These are phyloP conservation scores for Lucilia sericata DNA, from an alignment of 1,140 invertebrate species.

Conservation along the genomic window DNA sequence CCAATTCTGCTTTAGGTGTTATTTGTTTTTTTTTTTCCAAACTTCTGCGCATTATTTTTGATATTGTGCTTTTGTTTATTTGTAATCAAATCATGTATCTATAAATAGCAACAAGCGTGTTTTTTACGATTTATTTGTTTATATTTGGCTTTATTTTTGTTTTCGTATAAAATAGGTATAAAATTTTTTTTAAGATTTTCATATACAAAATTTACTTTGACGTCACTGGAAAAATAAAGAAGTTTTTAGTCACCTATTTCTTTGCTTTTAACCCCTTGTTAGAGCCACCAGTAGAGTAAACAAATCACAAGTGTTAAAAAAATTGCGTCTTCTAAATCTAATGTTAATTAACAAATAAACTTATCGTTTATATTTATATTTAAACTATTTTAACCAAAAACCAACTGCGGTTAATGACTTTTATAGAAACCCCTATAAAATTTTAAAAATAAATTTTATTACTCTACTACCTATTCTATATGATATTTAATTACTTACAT, in stretches of 20 bases:
- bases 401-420: not conserved
- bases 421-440: not conserved
- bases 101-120: slow-evolving; percentile 15
- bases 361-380: not conserved
- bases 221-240: slow-evolving; percentile 13
- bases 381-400: not conserved
- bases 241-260: not conserved
- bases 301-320: not conserved
- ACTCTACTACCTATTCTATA: no score
- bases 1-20: not conserved
- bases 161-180: not conserved
- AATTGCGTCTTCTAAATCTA: slow-evolving; percentile 9
- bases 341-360: not conserved
- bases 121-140: not conserved
- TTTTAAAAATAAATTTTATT: no score
- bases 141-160: not conserved
- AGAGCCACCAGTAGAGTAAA: not conserved
- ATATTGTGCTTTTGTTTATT: not conserved
- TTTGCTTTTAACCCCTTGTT: not conserved
- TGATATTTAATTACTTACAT: no score
- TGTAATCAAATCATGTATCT: not conserved
- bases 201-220: not conserved
- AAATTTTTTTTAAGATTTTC: not conserved
- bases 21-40: not conserved
- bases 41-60: slow-evolving; percentile 10